Evolutionary conservation across 2,797 vertebrate species (phyloP), one percentile per base, ranked within the genome.

Genomic region (Tokudaia muenninki): DNA sequence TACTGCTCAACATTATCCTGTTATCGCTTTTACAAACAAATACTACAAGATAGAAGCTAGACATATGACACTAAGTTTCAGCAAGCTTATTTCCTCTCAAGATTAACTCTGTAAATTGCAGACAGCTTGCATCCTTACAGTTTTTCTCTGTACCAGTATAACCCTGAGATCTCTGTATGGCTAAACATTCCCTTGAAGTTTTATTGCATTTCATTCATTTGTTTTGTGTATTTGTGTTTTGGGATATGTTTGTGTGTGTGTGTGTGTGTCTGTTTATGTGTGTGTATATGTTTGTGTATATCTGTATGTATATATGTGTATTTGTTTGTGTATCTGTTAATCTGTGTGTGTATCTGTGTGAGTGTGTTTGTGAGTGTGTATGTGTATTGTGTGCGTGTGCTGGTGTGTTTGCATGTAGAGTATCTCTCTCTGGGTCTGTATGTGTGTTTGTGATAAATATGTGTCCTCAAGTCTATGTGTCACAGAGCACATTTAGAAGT

Each of bases 111-210:
- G 47, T 70, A 70, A 47, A n/a, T 65, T 31, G 22, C 37, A 67
- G 86, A 50, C 7, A 1, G 1, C 22, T 67, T 16, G 0, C 4
- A 3, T 52, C 3, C 41, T 34, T 1, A 26, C 0, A 47, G 10
- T 14, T 34, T 50, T 92, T 70, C 50, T 83, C 24, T 84, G 24
- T 70, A 9, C 6, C 63, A 41, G 14, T 2, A 52, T 1, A 89
- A 9, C 7, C 4, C 24, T 37, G n/a, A 29, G 34, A 1, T 59
- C 12, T 72, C 7, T 34, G 16, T 77, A 21, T 41, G 0, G 29
- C 4, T 26, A 80, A 52, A 29, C 14, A 52, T 67, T 16, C 11
- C 22, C 29, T 37, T 3, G 37, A 17, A 77, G 3, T 9, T 24
- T 47, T 11, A 61, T 19, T 31, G 13, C 19, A 74, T 31, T 44